Base-by-base conservation (phyloP, 2,797 vertebrate genomes). In the Poeciliopsis infans region DNA sequence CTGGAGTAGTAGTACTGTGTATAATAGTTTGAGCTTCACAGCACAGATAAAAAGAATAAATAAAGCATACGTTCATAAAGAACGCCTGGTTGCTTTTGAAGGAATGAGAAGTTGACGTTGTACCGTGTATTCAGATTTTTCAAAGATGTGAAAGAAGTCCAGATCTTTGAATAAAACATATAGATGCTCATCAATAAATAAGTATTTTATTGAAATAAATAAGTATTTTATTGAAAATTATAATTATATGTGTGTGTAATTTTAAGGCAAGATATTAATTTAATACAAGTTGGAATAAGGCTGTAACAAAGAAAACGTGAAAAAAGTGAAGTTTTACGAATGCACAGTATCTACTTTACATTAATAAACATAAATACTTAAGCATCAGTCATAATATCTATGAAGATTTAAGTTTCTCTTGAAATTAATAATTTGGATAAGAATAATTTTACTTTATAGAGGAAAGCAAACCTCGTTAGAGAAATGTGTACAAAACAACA, bases 11-110 rank as follows among this genome's bases (percentile, higher is more conserved):
- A 72, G 69, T 73, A 23, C 47, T 73, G 72, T 28, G 79, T 79
- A 91, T 85, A 76, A 82, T 88, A 82, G 61, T 91, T 87, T 78
- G 72, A 86, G 80, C 83, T 69, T 72, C 79, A 79, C 41, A 72
- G 70, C 53, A 76, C 79, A 83, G 78, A 43, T 43, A 43, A 43
- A 43, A 43, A 43, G 10, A 43, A 10, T 11, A 43, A 43, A 43
- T 43, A 43, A 43, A 43, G 41, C 10, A 43, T 0, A 43, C 10
- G 10, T 43, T 43, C 41, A 43, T 43, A 11, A 43, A 43, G 41
- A 43, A 43, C 10, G 41, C 41, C 2, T 41, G 41, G 8, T 43
- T 43, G 41, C 41, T 43, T 10, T 43, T 43, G 41, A 43, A 43
- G 41, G 41, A 11, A 10, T 11, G 41, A 43, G 41, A 43, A 8